Evolutionary conservation across 2,888 invertebrate genomes (phyloP), one percentile per base, ranked within the genome.

Genomic region (Melangyna quadrimaculata): DNA sequence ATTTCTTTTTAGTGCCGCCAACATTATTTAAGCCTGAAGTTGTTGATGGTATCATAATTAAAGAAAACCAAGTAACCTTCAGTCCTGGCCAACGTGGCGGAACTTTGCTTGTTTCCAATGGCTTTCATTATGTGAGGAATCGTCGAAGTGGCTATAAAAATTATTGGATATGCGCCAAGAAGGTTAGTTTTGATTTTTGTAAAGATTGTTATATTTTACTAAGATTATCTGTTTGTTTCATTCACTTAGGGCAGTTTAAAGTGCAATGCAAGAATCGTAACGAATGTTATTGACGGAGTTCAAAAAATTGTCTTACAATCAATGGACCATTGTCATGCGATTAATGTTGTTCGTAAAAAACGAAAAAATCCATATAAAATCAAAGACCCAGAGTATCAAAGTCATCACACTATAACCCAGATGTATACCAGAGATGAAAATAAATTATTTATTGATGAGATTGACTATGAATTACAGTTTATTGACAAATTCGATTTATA

Each of bases 91-190:
- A 92, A 72, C 89, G 92, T 2, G 91, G 92, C n/a, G 91, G 91
- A 63, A 90, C 90, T 6, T 82, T 92, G 29, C 83, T 92, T 71
- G 88, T 90, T 9, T 90, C 90, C 10, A 90, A 91, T 61, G 91
- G 91, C 0, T 91, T 90, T 87, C 90, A 89, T 87, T 92, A 90
- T 88, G 92, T 92, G 32, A 90, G 91, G 37, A 92, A 92, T 88
- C 89, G 92, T 17, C 89, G 90, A n/a, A 91, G 90, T 70, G 91
- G 91, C 1, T 88, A 89, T 3, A 92, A 91, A 87, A 92, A 91
- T 0, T 92, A 92, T 82, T 92, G 92, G 92, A 91, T 92, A 78
- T 92, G 92, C 82, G 90, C 92, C 3, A 92, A 92, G 87, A 92
- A 92, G 89, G 92, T 92, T 73, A 87, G 84, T 19, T 1, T 35